Conservation (phyloP, 2,113 vertebrate genomes). For the Pyxicephalus adspersus region DNA sequence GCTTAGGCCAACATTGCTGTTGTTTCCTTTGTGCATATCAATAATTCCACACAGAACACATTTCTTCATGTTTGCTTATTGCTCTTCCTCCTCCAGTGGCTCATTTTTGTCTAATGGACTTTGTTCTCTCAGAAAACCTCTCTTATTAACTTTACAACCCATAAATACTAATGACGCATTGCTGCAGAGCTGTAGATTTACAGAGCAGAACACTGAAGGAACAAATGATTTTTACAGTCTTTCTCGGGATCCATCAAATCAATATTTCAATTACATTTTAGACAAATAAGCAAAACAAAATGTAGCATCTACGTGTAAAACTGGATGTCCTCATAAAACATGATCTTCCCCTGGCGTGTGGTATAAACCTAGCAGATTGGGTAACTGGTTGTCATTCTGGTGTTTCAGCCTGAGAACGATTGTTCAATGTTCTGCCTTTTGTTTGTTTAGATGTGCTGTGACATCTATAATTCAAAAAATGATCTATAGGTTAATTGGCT, state of each 20-base stretch:
- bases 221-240: neutral
- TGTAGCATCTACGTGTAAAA: neutral
- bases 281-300: constrained; percentile 41
- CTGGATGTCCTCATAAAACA: neutral
- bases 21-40: neutral
- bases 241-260: constrained; percentile 34
- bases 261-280: constrained; percentile 35
- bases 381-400: neutral
- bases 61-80: neutral
- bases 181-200: constrained; percentile 6
- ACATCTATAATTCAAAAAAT: no score
- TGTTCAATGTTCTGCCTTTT: neutral
- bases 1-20: neutral
- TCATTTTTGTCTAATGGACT: constrained; percentile 17
- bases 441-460: neutral
- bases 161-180: constrained; percentile 23
- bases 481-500: no score
- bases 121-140: constrained; percentile 3
- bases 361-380: neutral
- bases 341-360: neutral
- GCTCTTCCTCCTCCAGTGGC: neutral
- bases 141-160: constrained; percentile 10
- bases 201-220: neutral
- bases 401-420: neutral
- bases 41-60: neutral